Evolutionary conservation across 1,140 invertebrate genomes (phyloP).

Genomic region (Trichonephila inaurata): DNA sequence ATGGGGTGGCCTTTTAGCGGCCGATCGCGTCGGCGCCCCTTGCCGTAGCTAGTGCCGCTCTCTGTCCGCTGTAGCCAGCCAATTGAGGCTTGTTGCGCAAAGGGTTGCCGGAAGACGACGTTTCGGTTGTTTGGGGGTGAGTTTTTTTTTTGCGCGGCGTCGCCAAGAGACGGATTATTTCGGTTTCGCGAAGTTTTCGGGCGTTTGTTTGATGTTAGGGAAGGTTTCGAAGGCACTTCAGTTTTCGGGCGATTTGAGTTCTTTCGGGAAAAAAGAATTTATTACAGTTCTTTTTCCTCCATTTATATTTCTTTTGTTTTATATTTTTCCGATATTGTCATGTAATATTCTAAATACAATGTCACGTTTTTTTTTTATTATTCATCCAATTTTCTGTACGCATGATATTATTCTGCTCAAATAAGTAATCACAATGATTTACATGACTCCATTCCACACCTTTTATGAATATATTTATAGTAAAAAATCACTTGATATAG

Average conservation of each 20-base stretch:
- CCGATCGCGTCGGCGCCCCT: constrained; percentile 17
- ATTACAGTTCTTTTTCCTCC: no score
- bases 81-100: constrained; percentile 76
- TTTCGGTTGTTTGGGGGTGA: constrained; percentile 8
- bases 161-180: constrained; percentile 7
- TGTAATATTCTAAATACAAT: no score
- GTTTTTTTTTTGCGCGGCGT: constrained; percentile 19
- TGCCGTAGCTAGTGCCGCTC: constrained; percentile 27
- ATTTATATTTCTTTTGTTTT: no score
- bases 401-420: no score
- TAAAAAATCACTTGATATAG: no score
- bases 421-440: no score
- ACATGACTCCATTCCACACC: no score
- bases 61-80: constrained; percentile 49
- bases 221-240: not conserved
- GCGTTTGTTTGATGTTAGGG: not conserved
- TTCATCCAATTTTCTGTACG: no score
- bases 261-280: not conserved
- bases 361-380: no score
- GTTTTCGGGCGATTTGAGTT: not conserved
- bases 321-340: no score
- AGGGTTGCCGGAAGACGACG: constrained; percentile 43
- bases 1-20: constrained; percentile 8
- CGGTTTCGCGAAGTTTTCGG: not conserved
- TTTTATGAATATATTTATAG: no score